phyloP scores from a whole-genome alignment of 2,888 invertebrate genomes.

The Syrista parreyssii region DNA sequence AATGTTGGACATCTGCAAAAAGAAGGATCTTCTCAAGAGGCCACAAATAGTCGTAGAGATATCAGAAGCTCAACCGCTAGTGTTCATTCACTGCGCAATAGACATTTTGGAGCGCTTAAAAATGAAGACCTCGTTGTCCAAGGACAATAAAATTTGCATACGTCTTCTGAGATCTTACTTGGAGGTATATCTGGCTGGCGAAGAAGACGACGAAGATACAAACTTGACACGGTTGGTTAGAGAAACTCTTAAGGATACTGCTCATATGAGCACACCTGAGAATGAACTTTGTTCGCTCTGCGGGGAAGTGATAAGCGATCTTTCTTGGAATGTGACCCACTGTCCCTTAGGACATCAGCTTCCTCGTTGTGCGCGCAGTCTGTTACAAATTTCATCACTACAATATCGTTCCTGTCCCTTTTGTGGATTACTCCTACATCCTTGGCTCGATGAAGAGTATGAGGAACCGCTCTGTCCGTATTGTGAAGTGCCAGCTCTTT shows the following conservation, averaged over 20 bases:
- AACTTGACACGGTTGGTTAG: slow-evolving; percentile 27
- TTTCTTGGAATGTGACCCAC: slow-evolving; percentile 45
- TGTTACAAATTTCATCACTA: slow-evolving; percentile 52
- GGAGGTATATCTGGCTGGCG: slow-evolving; percentile 51
- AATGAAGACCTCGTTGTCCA: slow-evolving; percentile 28
- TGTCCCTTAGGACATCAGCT: slow-evolving; percentile 57
- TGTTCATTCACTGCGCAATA: slow-evolving; percentile 49
- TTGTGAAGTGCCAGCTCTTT: slow-evolving; percentile 52
- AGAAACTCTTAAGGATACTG: slow-evolving; percentile 35
- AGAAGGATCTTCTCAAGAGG: slow-evolving; percentile 38
- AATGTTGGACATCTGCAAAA: slow-evolving; percentile 48
- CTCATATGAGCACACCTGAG: slow-evolving; percentile 24
- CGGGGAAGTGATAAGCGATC: slow-evolving; percentile 43
- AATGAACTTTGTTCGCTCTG: slow-evolving; percentile 55
- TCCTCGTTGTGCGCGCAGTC: slow-evolving; percentile 55
- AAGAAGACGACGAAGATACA: slow-evolving; percentile 40
- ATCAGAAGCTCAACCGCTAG: slow-evolving; percentile 49
- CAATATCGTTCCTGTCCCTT: slow-evolving; percentile 50
- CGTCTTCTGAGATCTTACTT: slow-evolving; percentile 51
- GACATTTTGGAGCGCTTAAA: slow-evolving; percentile 39
- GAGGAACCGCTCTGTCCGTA: slow-evolving; percentile 51
- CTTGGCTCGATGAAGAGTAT: slow-evolving; percentile 46
- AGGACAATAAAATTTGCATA: slow-evolving; percentile 41
- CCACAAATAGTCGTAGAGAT: slow-evolving; percentile 42
- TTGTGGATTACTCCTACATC: slow-evolving; percentile 56